Evolutionary conservation across 1,140 invertebrate species (phyloP).

Genomic region (Cheumatopsyche charites): DNA sequence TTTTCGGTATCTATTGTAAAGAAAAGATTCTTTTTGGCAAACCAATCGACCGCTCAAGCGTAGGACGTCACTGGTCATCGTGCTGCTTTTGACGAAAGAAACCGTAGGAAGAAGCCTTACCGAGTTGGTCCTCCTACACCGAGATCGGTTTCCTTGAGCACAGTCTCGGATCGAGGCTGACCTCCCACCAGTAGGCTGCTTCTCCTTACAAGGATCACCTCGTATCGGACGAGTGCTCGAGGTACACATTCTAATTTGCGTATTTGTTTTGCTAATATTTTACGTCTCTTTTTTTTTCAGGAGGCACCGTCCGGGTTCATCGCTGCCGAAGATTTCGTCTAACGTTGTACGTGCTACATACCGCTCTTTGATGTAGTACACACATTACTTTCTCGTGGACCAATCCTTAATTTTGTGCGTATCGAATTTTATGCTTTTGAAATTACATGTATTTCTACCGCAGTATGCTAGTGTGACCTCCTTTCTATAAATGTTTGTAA

Average conservation of each 20-base stretch:
- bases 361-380: not conserved
- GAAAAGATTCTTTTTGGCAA: constrained; percentile 4
- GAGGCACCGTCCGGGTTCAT: not conserved
- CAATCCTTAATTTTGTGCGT: too few species aligned
- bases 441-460: too few species aligned
- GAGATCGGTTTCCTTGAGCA: constrained; percentile 5
- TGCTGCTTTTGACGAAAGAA: constrained; percentile 42
- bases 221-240: constrained; percentile 4
- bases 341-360: constrained; percentile 11
- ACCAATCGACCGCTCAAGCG: constrained; percentile 18
- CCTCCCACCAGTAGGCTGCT: constrained; percentile 35
- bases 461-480: not conserved
- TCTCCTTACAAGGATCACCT: constrained; percentile 42
- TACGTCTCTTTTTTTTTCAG: not conserved
- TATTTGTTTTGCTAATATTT: constrained; percentile 2
- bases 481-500: not conserved
- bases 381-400: not conserved
- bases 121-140: constrained; percentile 25
- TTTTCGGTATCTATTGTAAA: not conserved
- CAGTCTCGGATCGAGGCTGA: constrained; percentile 28
- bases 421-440: too few species aligned
- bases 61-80: constrained; percentile 38
- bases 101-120: constrained; percentile 37
- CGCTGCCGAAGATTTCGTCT: not conserved
- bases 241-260: not conserved